Evolutionary conservation across 1,140 invertebrate species (phyloP), one percentile per base, ranked within the genome.

Genomic region (Drosophila truncata): DNA sequence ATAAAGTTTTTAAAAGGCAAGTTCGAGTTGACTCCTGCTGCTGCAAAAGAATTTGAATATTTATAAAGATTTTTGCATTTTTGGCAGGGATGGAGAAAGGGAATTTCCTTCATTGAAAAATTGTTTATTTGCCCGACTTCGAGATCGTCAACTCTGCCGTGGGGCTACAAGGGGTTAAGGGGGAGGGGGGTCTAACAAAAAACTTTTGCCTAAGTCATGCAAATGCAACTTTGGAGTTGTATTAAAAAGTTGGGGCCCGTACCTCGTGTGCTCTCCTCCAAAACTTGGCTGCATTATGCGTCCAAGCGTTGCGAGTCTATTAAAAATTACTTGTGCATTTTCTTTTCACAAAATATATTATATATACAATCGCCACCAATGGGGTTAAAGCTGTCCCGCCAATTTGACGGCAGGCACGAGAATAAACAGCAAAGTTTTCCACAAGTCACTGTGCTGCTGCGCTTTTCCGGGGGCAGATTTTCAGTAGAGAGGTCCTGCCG

Each of bases 1-100:
- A 59, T 54, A 86, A 80, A 80, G 66, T 80, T 88, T 62, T 83
- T 80, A 82, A 74, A 72, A 70, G 54, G 69, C 52, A 63, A 70
- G 61, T 78, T 69, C 39, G 58, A 49, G 46, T 18, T 23, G 33
- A 37, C 35, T 74, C 23, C 39, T 31, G 27, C 23, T 46, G 57
- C 33, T 66, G 60, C 57, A 61, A 67, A 65, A 52, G 69, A 88
- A 88, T 90, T 90, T 90, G 85, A 88, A 88, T 88, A 88, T 88
- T 88, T 88, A 88, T 88, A 88, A 88, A 87, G 81, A 88, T 84
- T 88, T 86, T 80, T 90, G 81, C 81, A 84, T 84, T 83, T 82
- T 80, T 83, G 80, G 80, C 70, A 75, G 54, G 46, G 49, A 11
- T 27, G 27, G 20, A 55, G 20, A 5, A 5, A 63, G 52, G 62